phyloP scores from a whole-genome alignment of 1,140 invertebrate genomes.

The Drosophila littoralis region DNA sequence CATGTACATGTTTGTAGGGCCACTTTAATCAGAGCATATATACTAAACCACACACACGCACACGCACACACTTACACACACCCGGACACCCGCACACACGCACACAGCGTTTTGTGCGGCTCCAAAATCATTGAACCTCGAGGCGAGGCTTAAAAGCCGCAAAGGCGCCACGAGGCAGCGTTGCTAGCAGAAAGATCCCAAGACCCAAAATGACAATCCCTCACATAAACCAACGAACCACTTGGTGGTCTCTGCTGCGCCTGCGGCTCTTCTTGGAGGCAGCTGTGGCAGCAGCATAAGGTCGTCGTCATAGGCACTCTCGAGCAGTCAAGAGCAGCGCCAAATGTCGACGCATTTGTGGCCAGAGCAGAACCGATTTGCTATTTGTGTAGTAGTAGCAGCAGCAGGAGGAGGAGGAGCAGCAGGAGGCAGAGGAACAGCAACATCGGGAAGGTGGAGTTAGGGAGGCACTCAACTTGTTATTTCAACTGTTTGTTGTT shows the following conservation, averaged over 20 bases:
- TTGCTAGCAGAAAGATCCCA: constrained; percentile 16
- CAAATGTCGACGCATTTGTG: constrained; percentile 59
- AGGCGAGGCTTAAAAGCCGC: constrained; percentile 47
- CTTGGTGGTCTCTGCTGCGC: constrained; percentile 24
- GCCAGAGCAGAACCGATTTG: constrained; percentile 71
- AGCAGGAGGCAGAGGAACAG: too few relatives aligned
- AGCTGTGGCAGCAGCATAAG: constrained; percentile 1
- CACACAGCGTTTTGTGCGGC: constrained; percentile 4
- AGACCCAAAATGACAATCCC: constrained; percentile 32
- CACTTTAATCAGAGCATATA: constrained; percentile 66
- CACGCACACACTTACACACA: constrained; percentile 2
- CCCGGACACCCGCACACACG: constrained; percentile 23
- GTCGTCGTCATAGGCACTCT: constrained; percentile 41
- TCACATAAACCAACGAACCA: constrained; percentile 19
- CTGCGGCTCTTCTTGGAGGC: constrained; percentile 19
- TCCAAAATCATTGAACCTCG: constrained; percentile 21
- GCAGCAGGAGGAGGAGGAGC: background rate
- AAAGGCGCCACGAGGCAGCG: constrained; percentile 33
- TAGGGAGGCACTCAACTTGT: constrained; percentile 50
- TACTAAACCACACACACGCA: constrained; percentile 20
- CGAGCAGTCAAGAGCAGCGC: constrained; percentile 66
- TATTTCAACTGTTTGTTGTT: constrained; percentile 51
- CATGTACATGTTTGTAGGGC: constrained; percentile 29
- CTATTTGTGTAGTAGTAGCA: constrained; percentile 56
- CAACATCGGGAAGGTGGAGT: background rate